phyloP scores from a whole-genome alignment of 2,888 invertebrate genomes.

The Andrena camellia region DNA sequence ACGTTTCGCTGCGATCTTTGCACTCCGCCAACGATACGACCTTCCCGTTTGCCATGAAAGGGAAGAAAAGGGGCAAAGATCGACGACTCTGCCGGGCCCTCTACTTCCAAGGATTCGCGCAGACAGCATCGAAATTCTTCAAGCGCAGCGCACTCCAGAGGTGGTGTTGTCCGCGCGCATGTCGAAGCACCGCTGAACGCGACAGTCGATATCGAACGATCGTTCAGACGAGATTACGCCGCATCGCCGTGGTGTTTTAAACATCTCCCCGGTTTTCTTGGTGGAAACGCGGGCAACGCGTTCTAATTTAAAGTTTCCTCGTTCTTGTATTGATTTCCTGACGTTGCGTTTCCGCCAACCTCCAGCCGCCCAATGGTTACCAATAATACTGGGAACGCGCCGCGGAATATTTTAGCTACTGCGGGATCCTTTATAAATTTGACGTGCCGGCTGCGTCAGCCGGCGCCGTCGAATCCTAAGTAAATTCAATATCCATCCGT shows the following conservation, averaged over 20 bases:
- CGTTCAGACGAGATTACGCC: slow-evolving; percentile 17
- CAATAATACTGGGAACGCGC: slow-evolving; percentile 43
- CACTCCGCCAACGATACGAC: slow-evolving; percentile 21
- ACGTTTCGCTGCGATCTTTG: slow-evolving; percentile 32
- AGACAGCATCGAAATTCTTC: not conserved
- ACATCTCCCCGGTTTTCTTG: slow-evolving; percentile 26
- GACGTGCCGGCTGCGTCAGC: slow-evolving; percentile 19
- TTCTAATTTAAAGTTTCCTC: slow-evolving; percentile 58
- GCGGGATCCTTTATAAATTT: slow-evolving; percentile 44
- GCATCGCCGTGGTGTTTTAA: slow-evolving; percentile 25
- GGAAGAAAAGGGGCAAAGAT: not conserved
- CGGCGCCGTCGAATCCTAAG: slow-evolving; percentile 39
- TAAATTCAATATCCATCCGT: slow-evolving; percentile 59
- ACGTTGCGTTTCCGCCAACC: slow-evolving; percentile 44
- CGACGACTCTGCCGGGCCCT: not conserved
- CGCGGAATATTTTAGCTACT: slow-evolving; percentile 53
- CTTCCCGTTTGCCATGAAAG: not conserved
- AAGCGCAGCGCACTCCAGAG: too few relatives aligned
- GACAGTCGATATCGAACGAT: slow-evolving; percentile 18
- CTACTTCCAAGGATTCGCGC: not conserved
- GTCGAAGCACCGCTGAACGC: too few relatives aligned
- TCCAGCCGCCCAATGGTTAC: not conserved
- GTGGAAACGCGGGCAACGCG: slow-evolving; percentile 41
- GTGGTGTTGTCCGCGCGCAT: too few relatives aligned
- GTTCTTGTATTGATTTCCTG: slow-evolving; percentile 53